phyloP scores from a whole-genome alignment of 2,797 vertebrate species.

The Crax fasciolata region DNA sequence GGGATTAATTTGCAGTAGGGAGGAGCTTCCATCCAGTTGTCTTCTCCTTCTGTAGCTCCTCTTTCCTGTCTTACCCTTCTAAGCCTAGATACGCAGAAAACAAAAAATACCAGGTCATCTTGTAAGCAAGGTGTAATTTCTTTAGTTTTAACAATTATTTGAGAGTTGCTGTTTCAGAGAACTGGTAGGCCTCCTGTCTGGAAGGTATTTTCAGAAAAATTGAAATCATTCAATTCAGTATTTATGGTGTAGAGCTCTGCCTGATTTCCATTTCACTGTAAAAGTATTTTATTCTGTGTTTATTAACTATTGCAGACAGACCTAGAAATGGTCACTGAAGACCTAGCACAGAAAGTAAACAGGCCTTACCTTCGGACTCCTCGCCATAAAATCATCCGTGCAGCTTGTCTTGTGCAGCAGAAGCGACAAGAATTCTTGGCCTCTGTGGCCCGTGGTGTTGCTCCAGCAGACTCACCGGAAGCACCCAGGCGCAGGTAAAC shows the following conservation, averaged over 20 bases:
- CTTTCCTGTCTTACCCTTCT: not conserved
- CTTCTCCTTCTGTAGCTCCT: not conserved
- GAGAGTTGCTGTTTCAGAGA: not conserved
- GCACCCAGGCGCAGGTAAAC: slow-evolving; percentile 93
- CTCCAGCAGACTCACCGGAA: slow-evolving; percentile 97
- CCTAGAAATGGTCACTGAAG: slow-evolving; percentile 98
- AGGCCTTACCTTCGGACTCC: slow-evolving; percentile 97
- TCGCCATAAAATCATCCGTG: slow-evolving; percentile 97
- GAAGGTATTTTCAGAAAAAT: not conserved
- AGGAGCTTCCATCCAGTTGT: not conserved
- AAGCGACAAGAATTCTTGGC: slow-evolving; percentile 98
- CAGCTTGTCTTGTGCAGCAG: slow-evolving; percentile 96
- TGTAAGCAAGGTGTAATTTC: not conserved
- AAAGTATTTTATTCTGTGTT: not conserved
- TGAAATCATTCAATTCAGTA: not conserved
- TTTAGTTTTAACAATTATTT: not conserved
- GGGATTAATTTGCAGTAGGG: not conserved
- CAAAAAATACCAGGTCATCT: not conserved
- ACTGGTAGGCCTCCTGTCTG: not conserved
- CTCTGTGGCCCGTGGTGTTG: slow-evolving; percentile 96
- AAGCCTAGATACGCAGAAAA: not conserved
- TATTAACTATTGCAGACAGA: slow-evolving; percentile 88
- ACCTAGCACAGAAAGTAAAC: slow-evolving; percentile 98
- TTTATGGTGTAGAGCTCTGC: not conserved
- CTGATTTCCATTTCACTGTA: not conserved